phyloP scores from a whole-genome alignment of 2,113 vertebrate genomes.

The Abramis brama region DNA sequence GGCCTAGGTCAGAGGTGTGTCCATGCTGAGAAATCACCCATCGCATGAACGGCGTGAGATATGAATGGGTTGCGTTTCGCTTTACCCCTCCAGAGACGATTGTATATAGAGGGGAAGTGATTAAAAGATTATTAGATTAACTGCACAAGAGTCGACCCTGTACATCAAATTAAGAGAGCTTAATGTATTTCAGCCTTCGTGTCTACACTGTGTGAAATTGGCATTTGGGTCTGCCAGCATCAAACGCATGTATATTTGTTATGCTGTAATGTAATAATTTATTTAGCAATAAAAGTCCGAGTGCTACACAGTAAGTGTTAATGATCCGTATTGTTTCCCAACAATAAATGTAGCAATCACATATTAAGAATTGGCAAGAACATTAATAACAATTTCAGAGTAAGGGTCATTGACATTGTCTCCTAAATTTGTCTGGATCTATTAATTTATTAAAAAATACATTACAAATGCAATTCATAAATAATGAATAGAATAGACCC shows the following conservation, averaged over 20 bases:
- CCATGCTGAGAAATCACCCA: constrained; percentile 59
- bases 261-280: constrained; percentile 19
- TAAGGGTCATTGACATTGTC: not conserved
- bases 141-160: constrained; percentile 11
- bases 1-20: constrained; percentile 58
- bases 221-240: not conserved
- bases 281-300: constrained; percentile 17
- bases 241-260: constrained; percentile 24
- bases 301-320: not conserved
- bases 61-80: constrained; percentile 47
- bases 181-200: constrained; percentile 20
- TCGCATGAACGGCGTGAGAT: constrained; percentile 57
- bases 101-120: constrained; percentile 9
- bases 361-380: not conserved
- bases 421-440: not conserved
- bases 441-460: not conserved
- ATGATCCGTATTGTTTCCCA: not conserved
- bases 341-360: not conserved
- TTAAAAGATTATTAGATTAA: constrained; percentile 48
- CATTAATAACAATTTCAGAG: not conserved
- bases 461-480: not conserved
- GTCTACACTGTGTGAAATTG: constrained; percentile 13
- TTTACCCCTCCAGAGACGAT: constrained; percentile 7
- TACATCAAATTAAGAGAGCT: constrained; percentile 22
- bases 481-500: not conserved